Base-by-base conservation (phyloP, 1,140 invertebrate species). In the Cherax quadricarinatus region DNA sequence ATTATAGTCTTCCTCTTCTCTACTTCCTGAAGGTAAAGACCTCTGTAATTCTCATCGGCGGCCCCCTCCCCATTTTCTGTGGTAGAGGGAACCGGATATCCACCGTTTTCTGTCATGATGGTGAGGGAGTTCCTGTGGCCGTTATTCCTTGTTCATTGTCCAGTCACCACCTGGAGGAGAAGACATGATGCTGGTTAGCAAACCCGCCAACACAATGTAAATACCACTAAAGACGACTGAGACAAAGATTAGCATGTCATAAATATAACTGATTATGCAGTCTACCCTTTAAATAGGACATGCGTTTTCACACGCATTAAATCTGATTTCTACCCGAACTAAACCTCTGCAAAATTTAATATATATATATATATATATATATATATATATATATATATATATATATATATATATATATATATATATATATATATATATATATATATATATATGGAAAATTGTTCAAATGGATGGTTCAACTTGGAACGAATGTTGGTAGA, bases 1-100 rank as follows among this genome's bases (percentile, higher is more conserved):
- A 87, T 87, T 14, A 87, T 48, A 18, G 70, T 87, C 86, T 87
- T 87, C 70, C 86, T 87, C 86, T 87, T 87, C 86, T 87, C 86
- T 49, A 87, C 49, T 48, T 87, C 86, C 86, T 87, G 86, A 18
- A 87, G 49, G 48, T 87, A 87, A 53, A 87, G 86, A 57, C 49
- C 86, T 30, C 57, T 87, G 73, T 87, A 87, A 60, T 87, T 73
- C 51, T 66, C 73, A 5, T 78, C 75, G 73, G 48, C 86, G 57
- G 53, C 73, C 83, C 66, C 83, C 75, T 79, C 86, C 21, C 86
- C 86, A 79, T 87, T 87, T 60, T 87, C 86, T 79, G 41, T 87
- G 70, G 51, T n/a, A 18, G 86, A 21, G 7, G 70, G 86, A 30
- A 78, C 30, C n/a, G 75, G 70, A 14, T 51, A 70, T 53, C 49